Percentiles rank a stretch among this genome's conserved stretches.
phyloP scores from a whole-genome alignment of 1,140 invertebrate species.

The Pollicipes pollicipes region DNA sequence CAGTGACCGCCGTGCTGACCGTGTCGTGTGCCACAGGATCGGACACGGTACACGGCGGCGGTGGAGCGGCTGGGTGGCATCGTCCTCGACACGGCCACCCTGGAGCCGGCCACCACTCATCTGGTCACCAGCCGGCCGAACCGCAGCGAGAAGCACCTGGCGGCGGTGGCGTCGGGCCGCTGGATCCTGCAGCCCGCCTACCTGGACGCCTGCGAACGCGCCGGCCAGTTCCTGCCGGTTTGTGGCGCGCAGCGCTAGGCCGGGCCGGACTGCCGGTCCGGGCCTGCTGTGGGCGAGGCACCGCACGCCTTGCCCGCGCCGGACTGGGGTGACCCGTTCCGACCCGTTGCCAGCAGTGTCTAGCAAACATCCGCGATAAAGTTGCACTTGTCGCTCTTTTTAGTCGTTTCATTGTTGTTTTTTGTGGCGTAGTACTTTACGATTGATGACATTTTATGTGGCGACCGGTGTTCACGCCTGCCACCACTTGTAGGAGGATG shows the following conservation, averaged over 20 bases:
- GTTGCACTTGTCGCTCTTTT: too few species aligned
- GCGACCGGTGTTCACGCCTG: too few species aligned
- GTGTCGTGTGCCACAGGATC: slow-evolving; percentile 21
- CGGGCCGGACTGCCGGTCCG: too few species aligned
- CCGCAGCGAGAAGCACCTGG: slow-evolving; percentile 69
- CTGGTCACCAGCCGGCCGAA: slow-evolving; percentile 49
- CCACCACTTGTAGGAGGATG: slow-evolving; percentile 46
- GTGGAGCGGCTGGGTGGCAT: slow-evolving; percentile 46
- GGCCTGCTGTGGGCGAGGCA: too few species aligned
- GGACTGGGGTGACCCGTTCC: too few species aligned
- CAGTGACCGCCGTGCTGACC: too few species aligned
- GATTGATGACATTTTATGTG: too few species aligned
- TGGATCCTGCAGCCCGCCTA: slow-evolving; percentile 68
- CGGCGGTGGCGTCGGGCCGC: slow-evolving; percentile 62
- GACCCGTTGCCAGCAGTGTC: too few species aligned
- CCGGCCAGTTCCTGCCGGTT: slow-evolving; percentile 46
- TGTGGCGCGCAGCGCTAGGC: slow-evolving; percentile 14
- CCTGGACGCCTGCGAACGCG: slow-evolving; percentile 41
- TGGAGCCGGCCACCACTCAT: slow-evolving; percentile 53
- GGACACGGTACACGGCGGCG: slow-evolving; percentile 29
- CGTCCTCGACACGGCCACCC: slow-evolving; percentile 37
- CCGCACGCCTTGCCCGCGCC: too few species aligned
- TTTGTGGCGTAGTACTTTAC: too few species aligned
- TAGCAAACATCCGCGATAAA: too few species aligned
- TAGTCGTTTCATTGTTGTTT: too few species aligned